Percentiles rank a stretch among this genome's conserved stretches.
phyloP scores from a whole-genome alignment of 2,113 vertebrate species.

The Strix aluco region DNA sequence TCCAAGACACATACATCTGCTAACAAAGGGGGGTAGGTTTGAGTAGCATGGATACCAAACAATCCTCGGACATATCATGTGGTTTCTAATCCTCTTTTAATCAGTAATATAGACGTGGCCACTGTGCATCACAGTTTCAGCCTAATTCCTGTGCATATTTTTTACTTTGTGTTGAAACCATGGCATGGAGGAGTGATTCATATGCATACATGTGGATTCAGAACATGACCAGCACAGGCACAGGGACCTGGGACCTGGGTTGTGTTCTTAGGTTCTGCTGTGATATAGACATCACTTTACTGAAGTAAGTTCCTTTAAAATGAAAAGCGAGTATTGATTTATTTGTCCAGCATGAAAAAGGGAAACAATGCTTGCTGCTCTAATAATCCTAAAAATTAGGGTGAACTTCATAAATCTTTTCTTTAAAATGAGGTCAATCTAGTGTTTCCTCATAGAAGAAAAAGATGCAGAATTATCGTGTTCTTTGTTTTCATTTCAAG shows the following conservation, averaged over 20 bases:
- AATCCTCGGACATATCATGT: background rate
- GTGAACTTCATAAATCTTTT: background rate
- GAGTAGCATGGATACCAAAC: background rate
- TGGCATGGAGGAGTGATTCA: background rate
- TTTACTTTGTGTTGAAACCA: background rate
- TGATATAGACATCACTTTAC: background rate
- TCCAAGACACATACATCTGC: background rate
- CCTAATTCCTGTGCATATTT: background rate
- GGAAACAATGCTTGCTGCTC: background rate
- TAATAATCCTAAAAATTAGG: background rate
- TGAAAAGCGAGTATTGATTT: background rate
- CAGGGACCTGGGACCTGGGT: background rate
- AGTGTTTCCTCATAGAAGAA: background rate
- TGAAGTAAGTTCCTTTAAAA: background rate
- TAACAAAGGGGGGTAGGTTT: background rate
- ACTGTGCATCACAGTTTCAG: background rate
- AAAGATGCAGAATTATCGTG: background rate
- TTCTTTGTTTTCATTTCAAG: background rate
- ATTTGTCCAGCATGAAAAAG: background rate
- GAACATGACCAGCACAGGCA: background rate
- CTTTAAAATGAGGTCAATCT: background rate
- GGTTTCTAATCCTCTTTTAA: background rate
- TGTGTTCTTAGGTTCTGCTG: background rate
- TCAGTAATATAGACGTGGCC: background rate
- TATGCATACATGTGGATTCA: background rate